phyloP scores from a whole-genome alignment of 2,797 vertebrate species.

The Eulemur mongoz region DNA sequence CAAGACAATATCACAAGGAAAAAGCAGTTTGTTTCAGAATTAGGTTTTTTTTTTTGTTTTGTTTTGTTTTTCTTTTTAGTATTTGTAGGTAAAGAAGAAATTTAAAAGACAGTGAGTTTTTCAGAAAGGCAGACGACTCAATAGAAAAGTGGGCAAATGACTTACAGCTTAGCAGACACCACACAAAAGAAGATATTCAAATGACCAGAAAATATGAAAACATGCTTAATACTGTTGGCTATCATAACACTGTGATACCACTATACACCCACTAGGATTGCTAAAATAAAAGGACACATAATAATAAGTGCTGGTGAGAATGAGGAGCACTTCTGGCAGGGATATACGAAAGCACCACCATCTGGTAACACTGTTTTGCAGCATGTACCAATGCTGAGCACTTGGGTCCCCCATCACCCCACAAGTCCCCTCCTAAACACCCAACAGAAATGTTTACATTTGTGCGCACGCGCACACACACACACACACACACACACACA shows the following conservation, averaged over 20 bases:
- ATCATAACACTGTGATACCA: background rate
- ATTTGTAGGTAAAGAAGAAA: background rate
- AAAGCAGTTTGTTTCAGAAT: background rate
- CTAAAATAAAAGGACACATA: background rate
- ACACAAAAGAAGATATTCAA: background rate
- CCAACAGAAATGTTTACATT: background rate
- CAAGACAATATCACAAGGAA: background rate
- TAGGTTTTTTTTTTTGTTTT: background rate
- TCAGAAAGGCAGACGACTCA: background rate
- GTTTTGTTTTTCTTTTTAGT: background rate
- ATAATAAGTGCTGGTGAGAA: background rate
- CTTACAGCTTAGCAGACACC: background rate
- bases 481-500: too few relatives aligned
- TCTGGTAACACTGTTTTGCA: background rate
- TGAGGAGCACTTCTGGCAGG: background rate
- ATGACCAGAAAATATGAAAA: background rate
- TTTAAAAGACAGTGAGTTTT: background rate
- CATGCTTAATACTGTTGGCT: background rate
- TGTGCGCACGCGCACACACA: background rate
- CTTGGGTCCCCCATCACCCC: too few relatives aligned
- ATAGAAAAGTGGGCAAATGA: background rate
- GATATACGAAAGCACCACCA: fast-evolving
- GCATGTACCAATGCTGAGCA: background rate
- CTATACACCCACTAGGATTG: background rate
- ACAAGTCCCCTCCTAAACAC: background rate